Evolutionary conservation across 2,888 invertebrate genomes (phyloP).

Genomic region (Plagodis dolabraria): DNA sequence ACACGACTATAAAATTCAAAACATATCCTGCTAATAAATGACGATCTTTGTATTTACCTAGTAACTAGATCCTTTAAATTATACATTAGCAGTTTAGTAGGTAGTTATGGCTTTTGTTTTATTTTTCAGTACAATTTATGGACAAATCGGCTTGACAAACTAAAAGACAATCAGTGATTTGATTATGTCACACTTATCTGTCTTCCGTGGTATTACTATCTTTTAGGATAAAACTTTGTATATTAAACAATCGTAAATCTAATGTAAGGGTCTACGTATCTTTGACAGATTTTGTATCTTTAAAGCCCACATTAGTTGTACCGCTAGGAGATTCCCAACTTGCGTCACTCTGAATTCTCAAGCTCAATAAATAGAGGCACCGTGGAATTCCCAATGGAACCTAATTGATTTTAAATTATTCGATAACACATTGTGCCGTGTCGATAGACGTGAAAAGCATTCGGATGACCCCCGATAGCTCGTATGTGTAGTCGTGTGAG

Average conservation of each 20-base stretch:
- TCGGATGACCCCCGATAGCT: slow-evolving; percentile 53
- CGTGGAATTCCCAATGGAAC: slow-evolving; percentile 53
- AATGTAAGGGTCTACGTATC: slow-evolving; percentile 11
- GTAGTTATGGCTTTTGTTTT: too few relatives aligned
- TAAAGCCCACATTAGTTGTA: slow-evolving; percentile 15
- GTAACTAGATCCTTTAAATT: too few relatives aligned
- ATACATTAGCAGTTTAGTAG: too few relatives aligned
- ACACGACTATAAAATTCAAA: too few relatives aligned
- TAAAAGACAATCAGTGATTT: too few relatives aligned
- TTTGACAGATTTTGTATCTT: slow-evolving; percentile 17
- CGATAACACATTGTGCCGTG: slow-evolving; percentile 52
- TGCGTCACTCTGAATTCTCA: slow-evolving; percentile 38
- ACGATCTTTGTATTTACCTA: too few relatives aligned
- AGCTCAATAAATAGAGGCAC: slow-evolving; percentile 38
- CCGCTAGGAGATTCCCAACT: slow-evolving; percentile 35
- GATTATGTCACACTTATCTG: too few relatives aligned
- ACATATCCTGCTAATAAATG: too few relatives aligned
- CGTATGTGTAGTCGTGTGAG: slow-evolving; percentile 47
- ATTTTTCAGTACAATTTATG: too few relatives aligned
- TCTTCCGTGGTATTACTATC: slow-evolving; percentile 4
- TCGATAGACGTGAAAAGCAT: slow-evolving; percentile 56
- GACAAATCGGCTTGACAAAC: too few relatives aligned
- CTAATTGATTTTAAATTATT: slow-evolving; percentile 65
- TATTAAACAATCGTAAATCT: slow-evolving; percentile 3
- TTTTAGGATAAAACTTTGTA: slow-evolving; percentile 5